Evolutionary conservation across 2,797 vertebrate species (phyloP), one percentile per base, ranked within the genome.

Genomic region (Esox lucius): DNA sequence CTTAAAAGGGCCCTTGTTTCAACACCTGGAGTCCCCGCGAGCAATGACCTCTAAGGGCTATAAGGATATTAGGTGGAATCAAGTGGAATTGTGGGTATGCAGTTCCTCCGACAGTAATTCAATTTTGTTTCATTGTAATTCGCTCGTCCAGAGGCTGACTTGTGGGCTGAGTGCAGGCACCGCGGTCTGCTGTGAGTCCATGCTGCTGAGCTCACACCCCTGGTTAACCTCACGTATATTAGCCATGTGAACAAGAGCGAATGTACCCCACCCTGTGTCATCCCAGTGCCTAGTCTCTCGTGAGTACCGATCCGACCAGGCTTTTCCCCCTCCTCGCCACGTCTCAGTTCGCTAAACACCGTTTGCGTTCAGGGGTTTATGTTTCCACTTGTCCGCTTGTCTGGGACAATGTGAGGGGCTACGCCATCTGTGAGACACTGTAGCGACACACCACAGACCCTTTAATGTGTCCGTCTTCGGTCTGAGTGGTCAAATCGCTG

Each of bases 71-170:
- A 24, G 22, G n/a, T 59, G 56, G 56, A 19, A 17, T 19, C 53
- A 4, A 0, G 49, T 17, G 76, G 75, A 75, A 79, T 85, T 77
- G 75, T 82, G 81, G 78, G 76, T 77, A 80, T 7, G 11, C 7
- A 76, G 79, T 87, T 81, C 78, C 77, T 84, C 80, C 78, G 72
- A 81, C 53, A 67, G 74, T 75, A 77, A 75, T 83, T 81, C 83
- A 66, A 15, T 67, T 59, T 69, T 62, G 88, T 86, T 76, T 6
- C 81, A 84, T 83, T 78, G 39, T 71, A 71, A 51, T 74, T 76
- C 81, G 79, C 84, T 75, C 9, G 56, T 75, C 68, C 8, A 74
- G 76, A 78, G 82, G 74, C 82, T 82, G 72, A 83, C 49, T 12
- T 48, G 4, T 64, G 31, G 49, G 82, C 59, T 83, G 81, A 62